Percentiles rank a stretch among this genome's conserved stretches.
Conservation (phyloP, 2,888 invertebrate species). For the Lycia hirtaria region DNA sequence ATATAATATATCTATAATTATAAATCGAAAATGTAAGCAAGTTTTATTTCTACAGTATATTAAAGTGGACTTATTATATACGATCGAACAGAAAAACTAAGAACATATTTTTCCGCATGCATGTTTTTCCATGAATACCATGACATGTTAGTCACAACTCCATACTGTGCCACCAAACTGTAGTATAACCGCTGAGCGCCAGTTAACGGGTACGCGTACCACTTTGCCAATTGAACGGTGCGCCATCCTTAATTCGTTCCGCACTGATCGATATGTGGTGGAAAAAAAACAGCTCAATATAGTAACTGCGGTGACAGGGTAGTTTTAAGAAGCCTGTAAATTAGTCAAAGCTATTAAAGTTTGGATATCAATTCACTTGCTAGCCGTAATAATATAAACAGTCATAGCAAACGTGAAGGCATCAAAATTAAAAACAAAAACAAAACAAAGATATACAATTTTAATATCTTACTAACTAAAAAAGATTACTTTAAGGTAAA, state of each 20-base stretch:
- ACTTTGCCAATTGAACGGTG: slow-evolving; percentile 57
- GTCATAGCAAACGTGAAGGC: too few relatives aligned
- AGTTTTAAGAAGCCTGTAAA: slow-evolving; percentile 5
- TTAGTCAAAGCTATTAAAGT: too few relatives aligned
- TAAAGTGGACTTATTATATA: too few relatives aligned
- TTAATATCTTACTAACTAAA: too few relatives aligned
- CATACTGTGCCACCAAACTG: slow-evolving; percentile 19
- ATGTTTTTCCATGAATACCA: not conserved
- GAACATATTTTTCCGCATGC: too few relatives aligned
- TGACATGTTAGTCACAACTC: not conserved
- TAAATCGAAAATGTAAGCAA: too few relatives aligned
- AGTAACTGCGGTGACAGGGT: slow-evolving; percentile 7
- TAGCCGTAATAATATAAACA: too few relatives aligned
- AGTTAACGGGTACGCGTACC: slow-evolving; percentile 51
- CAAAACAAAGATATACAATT: not conserved
- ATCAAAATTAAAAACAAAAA: not conserved
- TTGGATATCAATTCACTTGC: too few relatives aligned
- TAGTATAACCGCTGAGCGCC: slow-evolving; percentile 39
- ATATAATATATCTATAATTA: too few relatives aligned
- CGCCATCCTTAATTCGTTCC: slow-evolving; percentile 54
- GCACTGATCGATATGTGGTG: slow-evolving; percentile 58
- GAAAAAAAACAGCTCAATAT: slow-evolving; percentile 56
- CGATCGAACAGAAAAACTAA: too few relatives aligned
- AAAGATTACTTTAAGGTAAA: too few relatives aligned
- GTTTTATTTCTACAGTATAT: too few relatives aligned